A percentile compares a stretch with the other conserved stretches of the same genome.
phyloP scores from a whole-genome alignment of 2,797 vertebrate species.

The Catamblyrhynchus diadema region DNA sequence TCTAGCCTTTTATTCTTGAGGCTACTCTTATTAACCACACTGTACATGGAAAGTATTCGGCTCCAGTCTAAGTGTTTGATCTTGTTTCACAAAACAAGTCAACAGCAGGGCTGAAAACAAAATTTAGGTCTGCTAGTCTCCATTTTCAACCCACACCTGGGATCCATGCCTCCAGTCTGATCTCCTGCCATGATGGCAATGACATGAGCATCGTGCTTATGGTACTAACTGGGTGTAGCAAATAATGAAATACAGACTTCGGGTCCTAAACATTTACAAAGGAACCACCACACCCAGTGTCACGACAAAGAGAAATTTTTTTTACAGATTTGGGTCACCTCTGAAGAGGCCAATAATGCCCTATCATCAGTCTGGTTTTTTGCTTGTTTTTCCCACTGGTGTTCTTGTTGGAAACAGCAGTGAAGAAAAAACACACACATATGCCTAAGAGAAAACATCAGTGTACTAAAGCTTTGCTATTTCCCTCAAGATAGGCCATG shows the following conservation, averaged over 20 bases:
- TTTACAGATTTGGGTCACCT: background rate
- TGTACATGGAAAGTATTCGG: background rate
- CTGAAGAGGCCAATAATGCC: background rate
- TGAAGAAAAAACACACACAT: background rate
- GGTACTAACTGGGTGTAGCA: background rate
- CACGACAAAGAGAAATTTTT: background rate
- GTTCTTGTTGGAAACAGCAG: background rate
- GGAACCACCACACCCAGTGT: background rate
- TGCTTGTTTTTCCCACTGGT: background rate
- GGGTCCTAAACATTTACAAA: background rate
- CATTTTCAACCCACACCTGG: background rate
- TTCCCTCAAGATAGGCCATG: background rate
- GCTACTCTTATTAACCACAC: background rate
- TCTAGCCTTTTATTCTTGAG: background rate
- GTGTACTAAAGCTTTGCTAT: background rate
- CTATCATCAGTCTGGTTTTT: background rate
- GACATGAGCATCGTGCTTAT: rapidly evolving
- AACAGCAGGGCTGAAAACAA: background rate
- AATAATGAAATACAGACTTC: background rate
- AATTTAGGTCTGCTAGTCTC: background rate
- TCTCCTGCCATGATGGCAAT: background rate
- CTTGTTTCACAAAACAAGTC: background rate
- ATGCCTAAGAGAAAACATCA: background rate
- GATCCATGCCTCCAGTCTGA: background rate
- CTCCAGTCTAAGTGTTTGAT: background rate